These are phyloP conservation scores for Sclerurus mexicanus DNA, from an alignment of 2,113 vertebrate genomes.

Conservation along the genomic window DNA sequence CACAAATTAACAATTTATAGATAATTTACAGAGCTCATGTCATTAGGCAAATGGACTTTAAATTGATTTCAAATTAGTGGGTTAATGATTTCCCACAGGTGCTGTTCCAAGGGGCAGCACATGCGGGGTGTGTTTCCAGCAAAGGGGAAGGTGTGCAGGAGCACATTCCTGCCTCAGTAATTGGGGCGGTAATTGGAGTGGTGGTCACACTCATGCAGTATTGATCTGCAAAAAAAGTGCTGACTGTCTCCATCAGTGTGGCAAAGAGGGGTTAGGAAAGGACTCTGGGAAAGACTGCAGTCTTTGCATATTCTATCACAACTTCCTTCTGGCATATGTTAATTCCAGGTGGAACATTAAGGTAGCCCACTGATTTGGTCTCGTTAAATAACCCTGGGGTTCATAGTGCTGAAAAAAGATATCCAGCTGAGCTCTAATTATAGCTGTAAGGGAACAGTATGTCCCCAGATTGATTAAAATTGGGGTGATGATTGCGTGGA, in stretches of 20 bases:
- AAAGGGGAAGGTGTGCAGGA: slow-evolving; percentile 33
- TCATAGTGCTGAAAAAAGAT: neutral
- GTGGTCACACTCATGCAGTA: slow-evolving; percentile 56
- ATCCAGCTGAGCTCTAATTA: neutral
- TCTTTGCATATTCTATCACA: neutral
- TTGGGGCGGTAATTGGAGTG: slow-evolving; percentile 57
- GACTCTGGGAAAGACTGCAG: neutral
- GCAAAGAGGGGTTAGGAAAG: neutral
- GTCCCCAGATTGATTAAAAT: neutral
- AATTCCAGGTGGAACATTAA: neutral
- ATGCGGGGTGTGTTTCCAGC: neutral
- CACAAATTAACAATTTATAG: slow-evolving; percentile 71
- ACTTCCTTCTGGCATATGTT: neutral
- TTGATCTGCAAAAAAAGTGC: slow-evolving; percentile 62
- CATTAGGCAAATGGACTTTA: slow-evolving; percentile 79
- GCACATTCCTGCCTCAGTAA: slow-evolving; percentile 38
- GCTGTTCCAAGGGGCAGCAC: neutral
- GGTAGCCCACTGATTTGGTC: neutral
- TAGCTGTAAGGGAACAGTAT: neutral
- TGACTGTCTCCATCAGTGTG: slow-evolving; percentile 7
- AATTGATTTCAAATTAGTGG: slow-evolving; percentile 79
- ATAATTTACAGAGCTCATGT: slow-evolving; percentile 63
- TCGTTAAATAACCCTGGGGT: neutral
- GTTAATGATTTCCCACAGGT: slow-evolving; percentile 72
- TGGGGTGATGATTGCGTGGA: neutral